phyloP scores from a whole-genome alignment of 2,113 vertebrate genomes.

The Festucalex cinctus region DNA sequence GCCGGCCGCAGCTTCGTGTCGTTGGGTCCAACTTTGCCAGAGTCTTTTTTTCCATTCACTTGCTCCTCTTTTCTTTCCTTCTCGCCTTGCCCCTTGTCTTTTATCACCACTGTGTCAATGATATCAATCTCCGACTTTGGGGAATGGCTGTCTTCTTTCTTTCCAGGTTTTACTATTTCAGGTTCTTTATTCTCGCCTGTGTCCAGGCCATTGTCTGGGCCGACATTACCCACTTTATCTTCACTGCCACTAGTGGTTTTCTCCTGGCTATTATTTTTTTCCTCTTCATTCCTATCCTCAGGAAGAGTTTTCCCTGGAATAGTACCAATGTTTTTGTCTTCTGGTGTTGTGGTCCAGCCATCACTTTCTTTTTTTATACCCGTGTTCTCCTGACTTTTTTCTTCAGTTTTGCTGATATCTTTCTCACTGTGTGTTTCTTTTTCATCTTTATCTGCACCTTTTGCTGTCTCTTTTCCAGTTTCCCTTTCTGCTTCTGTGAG shows the following conservation, averaged over 20 bases:
- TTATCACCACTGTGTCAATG: conserved; percentile 33
- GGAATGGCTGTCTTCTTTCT: conserved; percentile 24
- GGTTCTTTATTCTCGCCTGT: conserved; percentile 39
- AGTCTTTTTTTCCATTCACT: conserved; percentile 52
- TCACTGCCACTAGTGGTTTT: conserved; percentile 30
- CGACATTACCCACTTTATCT: conserved; percentile 38
- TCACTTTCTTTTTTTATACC: conserved; percentile 27
- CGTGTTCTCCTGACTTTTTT: conserved; percentile 38
- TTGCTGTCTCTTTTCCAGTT: conserved; percentile 53
- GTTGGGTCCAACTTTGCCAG: conserved; percentile 55
- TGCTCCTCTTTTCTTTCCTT: conserved; percentile 60
- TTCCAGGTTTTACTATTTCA: conserved; percentile 20
- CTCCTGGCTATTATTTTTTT: conserved; percentile 32
- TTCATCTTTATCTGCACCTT: conserved; percentile 27
- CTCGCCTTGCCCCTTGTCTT: conserved; percentile 62
- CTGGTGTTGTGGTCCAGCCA: conserved; percentile 36
- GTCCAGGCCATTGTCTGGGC: conserved; percentile 42
- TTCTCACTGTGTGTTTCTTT: conserved; percentile 37
- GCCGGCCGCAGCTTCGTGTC: conserved; percentile 51
- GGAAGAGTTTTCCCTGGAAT: conserved; percentile 39
- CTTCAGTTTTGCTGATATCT: conserved; percentile 37
- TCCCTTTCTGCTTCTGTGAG: conserved; percentile 58
- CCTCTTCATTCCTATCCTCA: conserved; percentile 36
- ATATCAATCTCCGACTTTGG: conserved; percentile 28
- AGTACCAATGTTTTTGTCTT: conserved; percentile 42